These are phyloP conservation scores for Catamblyrhynchus diadema DNA, from an alignment of 2,797 vertebrate genomes.

Conservation along the genomic window DNA sequence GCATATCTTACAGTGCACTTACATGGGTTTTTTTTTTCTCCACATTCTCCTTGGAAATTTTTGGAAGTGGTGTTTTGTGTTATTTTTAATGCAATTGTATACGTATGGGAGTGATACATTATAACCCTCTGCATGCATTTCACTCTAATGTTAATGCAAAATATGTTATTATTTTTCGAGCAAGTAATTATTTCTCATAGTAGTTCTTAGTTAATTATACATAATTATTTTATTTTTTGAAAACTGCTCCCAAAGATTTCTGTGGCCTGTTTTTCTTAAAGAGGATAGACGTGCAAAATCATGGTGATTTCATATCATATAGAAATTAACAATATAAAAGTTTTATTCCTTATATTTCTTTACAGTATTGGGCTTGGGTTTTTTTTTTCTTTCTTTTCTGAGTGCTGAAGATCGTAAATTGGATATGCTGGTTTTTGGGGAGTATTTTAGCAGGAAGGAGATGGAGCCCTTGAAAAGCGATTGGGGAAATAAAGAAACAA, in stretches of 20 bases:
- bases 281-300: neutral
- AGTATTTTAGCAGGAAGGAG: neutral
- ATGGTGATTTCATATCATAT: neutral
- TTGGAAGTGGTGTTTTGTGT: neutral
- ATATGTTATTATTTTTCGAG: neutral
- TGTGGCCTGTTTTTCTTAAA: neutral
- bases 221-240: neutral
- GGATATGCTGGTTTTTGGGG: neutral
- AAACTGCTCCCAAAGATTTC: neutral
- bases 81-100: neutral
- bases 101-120: neutral
- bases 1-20: neutral
- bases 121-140: neutral
- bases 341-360: constrained; percentile 1
- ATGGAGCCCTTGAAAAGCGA: neutral
- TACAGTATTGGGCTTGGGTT: neutral
- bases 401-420: neutral
- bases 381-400: neutral
- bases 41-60: neutral
- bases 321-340: constrained; percentile 35
- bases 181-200: neutral
- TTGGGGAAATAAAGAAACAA: neutral
- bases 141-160: neutral
- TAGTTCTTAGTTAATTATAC: neutral
- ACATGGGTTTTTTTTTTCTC: neutral